Percentiles rank a stretch among this genome's conserved stretches.
phyloP scores from a whole-genome alignment of 2,797 vertebrate genomes.

The Cryptoprocta ferox region DNA sequence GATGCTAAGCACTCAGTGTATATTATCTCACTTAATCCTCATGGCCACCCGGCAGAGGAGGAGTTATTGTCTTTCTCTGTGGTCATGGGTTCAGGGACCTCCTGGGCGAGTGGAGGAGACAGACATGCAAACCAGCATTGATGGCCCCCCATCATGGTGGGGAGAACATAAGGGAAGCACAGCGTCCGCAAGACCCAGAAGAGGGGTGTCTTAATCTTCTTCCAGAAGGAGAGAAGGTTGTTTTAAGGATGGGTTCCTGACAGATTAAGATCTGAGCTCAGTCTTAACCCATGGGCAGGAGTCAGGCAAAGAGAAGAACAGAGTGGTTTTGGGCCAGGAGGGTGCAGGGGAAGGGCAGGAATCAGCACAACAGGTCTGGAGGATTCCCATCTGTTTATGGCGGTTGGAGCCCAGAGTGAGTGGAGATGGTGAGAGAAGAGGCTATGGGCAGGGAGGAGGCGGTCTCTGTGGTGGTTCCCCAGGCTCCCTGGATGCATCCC shows the following conservation, averaged over 20 bases:
- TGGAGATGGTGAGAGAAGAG: background rate
- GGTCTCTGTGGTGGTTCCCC: background rate
- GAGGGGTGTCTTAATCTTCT: background rate
- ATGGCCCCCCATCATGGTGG: too few species aligned
- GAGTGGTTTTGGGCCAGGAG: background rate
- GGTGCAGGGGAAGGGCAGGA: background rate
- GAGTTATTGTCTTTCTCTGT: background rate
- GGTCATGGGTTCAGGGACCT: accelerated
- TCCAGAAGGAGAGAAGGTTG: background rate
- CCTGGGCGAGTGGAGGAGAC: background rate
- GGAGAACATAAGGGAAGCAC: background rate
- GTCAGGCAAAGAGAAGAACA: background rate
- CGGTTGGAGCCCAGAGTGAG: background rate
- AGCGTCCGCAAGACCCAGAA: too few species aligned
- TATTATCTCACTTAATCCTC: background rate
- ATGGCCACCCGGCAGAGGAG: background rate
- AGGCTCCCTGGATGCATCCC: background rate
- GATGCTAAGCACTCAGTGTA: background rate
- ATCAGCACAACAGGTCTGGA: too few species aligned
- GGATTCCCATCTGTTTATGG: accelerated
- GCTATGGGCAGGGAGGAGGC: background rate
- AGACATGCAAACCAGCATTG: background rate
- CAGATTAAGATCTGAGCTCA: background rate
- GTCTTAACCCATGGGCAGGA: background rate
- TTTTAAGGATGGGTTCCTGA: background rate